These are phyloP conservation scores for Pseudomyrmex pallidus DNA, from an alignment of 1,140 invertebrate genomes.

Conservation along the genomic window DNA sequence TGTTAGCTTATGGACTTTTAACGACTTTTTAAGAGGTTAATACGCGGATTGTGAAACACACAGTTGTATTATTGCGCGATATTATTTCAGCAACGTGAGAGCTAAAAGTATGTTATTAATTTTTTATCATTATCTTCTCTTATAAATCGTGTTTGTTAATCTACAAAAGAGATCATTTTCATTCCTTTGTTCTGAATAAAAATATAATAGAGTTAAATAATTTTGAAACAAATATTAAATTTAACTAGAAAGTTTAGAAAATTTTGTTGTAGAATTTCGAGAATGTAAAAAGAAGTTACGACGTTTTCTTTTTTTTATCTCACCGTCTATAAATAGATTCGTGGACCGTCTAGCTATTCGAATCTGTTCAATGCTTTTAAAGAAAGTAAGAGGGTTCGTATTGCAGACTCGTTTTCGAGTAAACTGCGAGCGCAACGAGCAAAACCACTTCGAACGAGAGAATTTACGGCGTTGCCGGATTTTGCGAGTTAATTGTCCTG, in stretches of 20 bases:
- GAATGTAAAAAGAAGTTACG: no score
- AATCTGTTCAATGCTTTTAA: conserved; percentile 39
- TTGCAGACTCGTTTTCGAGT: conserved; percentile 29
- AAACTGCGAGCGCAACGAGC: conserved; percentile 46
- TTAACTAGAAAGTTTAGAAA: no score
- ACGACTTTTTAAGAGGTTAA: conserved; percentile 1
- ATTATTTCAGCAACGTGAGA: not conserved
- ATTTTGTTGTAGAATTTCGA: no score
- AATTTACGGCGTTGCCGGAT: conserved; percentile 51
- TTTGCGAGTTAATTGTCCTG: conserved; percentile 4
- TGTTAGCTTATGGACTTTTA: not conserved
- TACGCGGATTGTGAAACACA: not conserved
- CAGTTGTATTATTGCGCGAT: not conserved
- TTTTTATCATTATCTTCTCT: no score
- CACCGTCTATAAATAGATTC: conserved; percentile 59
- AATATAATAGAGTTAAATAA: no score
- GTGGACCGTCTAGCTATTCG: conserved; percentile 9
- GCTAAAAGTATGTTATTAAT: not conserved
- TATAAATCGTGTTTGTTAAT: no score
- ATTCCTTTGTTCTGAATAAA: no score
- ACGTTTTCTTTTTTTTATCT: not conserved
- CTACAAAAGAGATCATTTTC: no score
- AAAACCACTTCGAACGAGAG: conserved; percentile 22
- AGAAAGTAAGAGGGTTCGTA: conserved; percentile 27
- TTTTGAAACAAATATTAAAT: no score